Conservation (phyloP, 2,888 invertebrate genomes). For the Entomobrya multifasciata region DNA sequence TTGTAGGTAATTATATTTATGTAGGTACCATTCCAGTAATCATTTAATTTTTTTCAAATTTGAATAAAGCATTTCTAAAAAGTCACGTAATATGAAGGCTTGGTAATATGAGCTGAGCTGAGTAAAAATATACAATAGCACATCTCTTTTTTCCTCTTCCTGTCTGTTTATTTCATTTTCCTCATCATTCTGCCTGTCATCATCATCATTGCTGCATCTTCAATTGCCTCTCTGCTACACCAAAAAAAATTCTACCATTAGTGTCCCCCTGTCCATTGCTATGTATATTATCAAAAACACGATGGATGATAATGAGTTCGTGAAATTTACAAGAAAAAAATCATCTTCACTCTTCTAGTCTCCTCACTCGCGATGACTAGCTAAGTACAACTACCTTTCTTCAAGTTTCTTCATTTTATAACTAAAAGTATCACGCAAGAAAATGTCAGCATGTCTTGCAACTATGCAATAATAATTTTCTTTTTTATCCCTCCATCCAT, state of each 20-base stretch:
- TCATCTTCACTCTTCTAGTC: background rate
- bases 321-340: constrained; percentile 31
- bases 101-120: too few species aligned
- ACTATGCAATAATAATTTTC: constrained; percentile 28
- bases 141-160: background rate
- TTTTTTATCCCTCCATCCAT: constrained; percentile 27
- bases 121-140: too few species aligned
- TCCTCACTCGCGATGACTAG: background rate
- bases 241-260: constrained; percentile 21
- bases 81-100: too few species aligned
- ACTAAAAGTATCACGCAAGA: too few species aligned
- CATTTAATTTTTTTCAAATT: too few species aligned
- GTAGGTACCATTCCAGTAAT: too few species aligned
- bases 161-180: background rate
- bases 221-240: too few species aligned
- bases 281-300: constrained; percentile 18
- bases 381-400: background rate
- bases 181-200: constrained; percentile 13
- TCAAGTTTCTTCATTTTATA: too few species aligned
- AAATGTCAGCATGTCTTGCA: background rate
- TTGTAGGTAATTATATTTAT: too few species aligned
- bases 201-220: constrained; percentile 26
- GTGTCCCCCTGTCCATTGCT: constrained; percentile 50
- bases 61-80: too few species aligned
- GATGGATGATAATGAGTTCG: constrained; percentile 30